These are phyloP conservation scores for Hyles euphorbiae DNA, from an alignment of 1,140 invertebrate species.

Conservation along the genomic window DNA sequence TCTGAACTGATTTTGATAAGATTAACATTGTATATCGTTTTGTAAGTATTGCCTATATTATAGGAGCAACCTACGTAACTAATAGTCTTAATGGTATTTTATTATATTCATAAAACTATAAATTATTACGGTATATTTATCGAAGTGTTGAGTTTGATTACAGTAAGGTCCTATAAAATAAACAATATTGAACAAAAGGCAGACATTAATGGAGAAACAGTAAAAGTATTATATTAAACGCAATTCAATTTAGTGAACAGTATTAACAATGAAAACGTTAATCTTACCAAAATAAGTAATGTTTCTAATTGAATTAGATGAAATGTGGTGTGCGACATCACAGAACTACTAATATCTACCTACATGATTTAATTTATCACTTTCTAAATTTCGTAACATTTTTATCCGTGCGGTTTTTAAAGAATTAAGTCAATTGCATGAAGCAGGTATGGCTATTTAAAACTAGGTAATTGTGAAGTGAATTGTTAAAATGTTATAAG, in stretches of 20 bases:
- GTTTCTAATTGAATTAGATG: not conserved
- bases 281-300: not conserved
- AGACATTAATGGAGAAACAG: no score
- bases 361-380: not conserved
- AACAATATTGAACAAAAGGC: no score
- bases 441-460: no score
- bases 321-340: no score
- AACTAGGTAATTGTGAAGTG: no score
- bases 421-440: no score
- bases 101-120: no score
- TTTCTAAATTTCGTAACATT: no score
- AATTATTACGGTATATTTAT: not conserved
- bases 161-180: no score
- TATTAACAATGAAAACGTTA: not conserved
- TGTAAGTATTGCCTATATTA: not conserved
- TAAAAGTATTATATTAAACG: no score
- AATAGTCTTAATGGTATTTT: not conserved
- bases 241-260: not conserved
- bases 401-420: no score
- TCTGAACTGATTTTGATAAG: conserved; percentile 5
- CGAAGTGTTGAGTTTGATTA: not conserved
- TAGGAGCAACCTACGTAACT: not conserved
- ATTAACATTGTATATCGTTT: conserved; percentile 8
- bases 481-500: no score
- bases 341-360: not conserved